Conservation (phyloP, 2,888 invertebrate species). For the Ornithoptera alexandrae region DNA sequence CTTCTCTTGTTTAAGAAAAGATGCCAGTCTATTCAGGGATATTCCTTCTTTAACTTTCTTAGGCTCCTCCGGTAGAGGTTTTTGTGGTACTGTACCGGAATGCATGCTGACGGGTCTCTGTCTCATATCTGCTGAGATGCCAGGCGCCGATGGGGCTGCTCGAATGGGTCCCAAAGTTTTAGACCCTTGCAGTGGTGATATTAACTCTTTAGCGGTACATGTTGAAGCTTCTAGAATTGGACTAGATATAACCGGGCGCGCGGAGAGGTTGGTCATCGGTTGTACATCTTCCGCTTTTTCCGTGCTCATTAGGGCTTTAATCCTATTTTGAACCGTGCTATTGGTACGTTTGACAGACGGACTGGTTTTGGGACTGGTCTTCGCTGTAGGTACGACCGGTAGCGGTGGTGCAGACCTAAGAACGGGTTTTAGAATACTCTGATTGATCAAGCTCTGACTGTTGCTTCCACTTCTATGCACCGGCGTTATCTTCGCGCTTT, state of each 20-base stretch:
- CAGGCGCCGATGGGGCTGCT: conserved; percentile 79
- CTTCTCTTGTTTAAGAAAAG: conserved; percentile 84
- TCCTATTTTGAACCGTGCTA: conserved; percentile 66
- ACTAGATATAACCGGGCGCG: conserved; percentile 88
- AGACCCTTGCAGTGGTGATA: conserved; percentile 81
- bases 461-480: conserved; percentile 70
- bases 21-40: conserved; percentile 86
- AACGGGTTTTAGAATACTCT: conserved; percentile 68
- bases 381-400: conserved; percentile 76
- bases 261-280: conserved; percentile 80
- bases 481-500: conserved; percentile 79
- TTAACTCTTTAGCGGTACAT: conserved; percentile 86
- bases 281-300: conserved; percentile 65
- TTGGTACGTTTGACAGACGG: conserved; percentile 66
- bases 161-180: conserved; percentile 81
- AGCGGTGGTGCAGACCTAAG: conserved; percentile 82
- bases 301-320: conserved; percentile 66
- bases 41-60: conserved; percentile 81
- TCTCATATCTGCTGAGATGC: conserved; percentile 57
- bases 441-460: conserved; percentile 58
- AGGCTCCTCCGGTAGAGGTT: conserved; percentile 74
- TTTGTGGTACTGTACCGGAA: conserved; percentile 58
- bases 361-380: conserved; percentile 60
- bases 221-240: conserved; percentile 91
- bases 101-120: conserved; percentile 78